Conservation (phyloP, 2,888 invertebrate genomes). For the Cabera pusaria region DNA sequence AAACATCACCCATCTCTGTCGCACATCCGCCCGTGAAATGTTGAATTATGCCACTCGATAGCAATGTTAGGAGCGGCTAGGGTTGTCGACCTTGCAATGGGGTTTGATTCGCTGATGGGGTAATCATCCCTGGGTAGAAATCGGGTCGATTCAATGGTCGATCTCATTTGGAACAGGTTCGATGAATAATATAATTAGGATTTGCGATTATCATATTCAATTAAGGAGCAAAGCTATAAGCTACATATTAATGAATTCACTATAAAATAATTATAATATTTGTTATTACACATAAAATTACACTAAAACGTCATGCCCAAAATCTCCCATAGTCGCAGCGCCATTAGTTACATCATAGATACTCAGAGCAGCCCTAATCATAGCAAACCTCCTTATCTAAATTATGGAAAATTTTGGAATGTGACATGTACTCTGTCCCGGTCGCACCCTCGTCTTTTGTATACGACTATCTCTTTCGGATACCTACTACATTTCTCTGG, state of each 20-base stretch:
- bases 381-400: conserved; percentile 81
- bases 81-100: conserved; percentile 42
- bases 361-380: conserved; percentile 68
- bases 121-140: conserved; percentile 26
- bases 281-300: too few species aligned
- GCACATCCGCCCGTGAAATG: conserved; percentile 53
- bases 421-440: conserved; percentile 58
- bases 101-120: conserved; percentile 32
- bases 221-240: too few species aligned
- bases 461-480: conserved; percentile 54
- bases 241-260: too few species aligned
- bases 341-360: conserved; percentile 1
- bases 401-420: conserved; percentile 83
- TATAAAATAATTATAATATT: too few species aligned
- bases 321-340: too few species aligned
- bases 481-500: conserved; percentile 65
- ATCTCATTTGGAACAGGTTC: conserved; percentile 1
- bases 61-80: conserved; percentile 50
- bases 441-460: conserved; percentile 47
- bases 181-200: neutral
- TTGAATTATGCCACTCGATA: conserved; percentile 58
- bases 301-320: too few species aligned
- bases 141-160: conserved; percentile 14
- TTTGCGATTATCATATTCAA: too few species aligned
- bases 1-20: conserved; percentile 42